These are phyloP conservation scores for Actinemys pallida DNA, from an alignment of 2,113 vertebrate genomes.

Conservation along the genomic window DNA sequence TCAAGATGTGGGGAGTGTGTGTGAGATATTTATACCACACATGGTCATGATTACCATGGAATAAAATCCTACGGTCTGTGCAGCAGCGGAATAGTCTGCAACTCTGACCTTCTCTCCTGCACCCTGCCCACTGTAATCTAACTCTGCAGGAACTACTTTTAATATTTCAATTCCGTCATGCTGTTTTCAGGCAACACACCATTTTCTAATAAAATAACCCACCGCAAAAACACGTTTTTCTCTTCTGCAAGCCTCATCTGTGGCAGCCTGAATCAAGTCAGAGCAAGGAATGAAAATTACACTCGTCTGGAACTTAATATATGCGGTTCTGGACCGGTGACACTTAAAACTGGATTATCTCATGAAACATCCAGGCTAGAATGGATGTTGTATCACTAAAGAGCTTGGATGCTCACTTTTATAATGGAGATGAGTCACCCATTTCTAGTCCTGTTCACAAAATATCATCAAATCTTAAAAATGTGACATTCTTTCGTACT, in stretches of 20 bases:
- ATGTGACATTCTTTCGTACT: neutral
- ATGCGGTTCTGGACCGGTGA: slow-evolving; percentile 29
- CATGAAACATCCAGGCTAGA: slow-evolving; percentile 47
- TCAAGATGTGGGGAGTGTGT: neutral
- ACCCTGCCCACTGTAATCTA: slow-evolving; percentile 68
- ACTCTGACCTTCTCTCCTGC: slow-evolving; percentile 71
- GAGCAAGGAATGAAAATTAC: slow-evolving; percentile 64
- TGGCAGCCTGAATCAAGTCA: slow-evolving; percentile 60
- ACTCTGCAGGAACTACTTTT: slow-evolving; percentile 68
- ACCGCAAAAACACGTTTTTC: slow-evolving; percentile 54
- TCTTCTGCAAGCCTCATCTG: neutral
- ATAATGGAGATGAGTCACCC: neutral
- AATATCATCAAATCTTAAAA: slow-evolving; percentile 25
- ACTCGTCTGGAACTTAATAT: slow-evolving; percentile 53
- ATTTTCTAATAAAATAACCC: slow-evolving; percentile 73
- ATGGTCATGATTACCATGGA: slow-evolving; percentile 56
- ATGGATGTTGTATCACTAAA: slow-evolving; percentile 41
- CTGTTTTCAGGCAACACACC: slow-evolving; percentile 62
- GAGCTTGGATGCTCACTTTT: slow-evolving; percentile 41
- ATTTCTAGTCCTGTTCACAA: neutral
- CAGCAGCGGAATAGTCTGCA: slow-evolving; percentile 53
- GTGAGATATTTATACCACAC: slow-evolving; percentile 24
- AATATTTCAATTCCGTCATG: slow-evolving; percentile 68
- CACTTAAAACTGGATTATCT: slow-evolving; percentile 61
- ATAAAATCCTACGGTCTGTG: slow-evolving; percentile 49